These are phyloP conservation scores for Cyclargus thomasi DNA, from an alignment of 1,140 invertebrate genomes.

Conservation along the genomic window DNA sequence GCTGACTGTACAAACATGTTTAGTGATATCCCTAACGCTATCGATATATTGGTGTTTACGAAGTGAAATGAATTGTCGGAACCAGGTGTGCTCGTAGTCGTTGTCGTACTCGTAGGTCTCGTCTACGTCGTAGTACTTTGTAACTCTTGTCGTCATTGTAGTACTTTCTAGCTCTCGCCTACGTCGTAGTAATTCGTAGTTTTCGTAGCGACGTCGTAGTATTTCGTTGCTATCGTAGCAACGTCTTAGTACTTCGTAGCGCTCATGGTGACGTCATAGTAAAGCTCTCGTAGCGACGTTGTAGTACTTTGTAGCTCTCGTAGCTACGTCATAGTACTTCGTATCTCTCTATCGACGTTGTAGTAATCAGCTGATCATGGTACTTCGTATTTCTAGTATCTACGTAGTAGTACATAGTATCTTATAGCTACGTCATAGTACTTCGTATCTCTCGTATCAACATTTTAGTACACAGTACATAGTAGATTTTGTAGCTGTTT, in stretches of 20 bases:
- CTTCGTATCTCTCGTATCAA: not conserved
- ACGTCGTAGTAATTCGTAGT: not conserved
- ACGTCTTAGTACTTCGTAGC: too few relatives aligned
- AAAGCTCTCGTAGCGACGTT: conserved; percentile 6
- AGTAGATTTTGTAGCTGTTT: not conserved
- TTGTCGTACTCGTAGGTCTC: not conserved
- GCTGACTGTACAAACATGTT: conserved; percentile 9
- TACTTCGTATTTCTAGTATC: not conserved
- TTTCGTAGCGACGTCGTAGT: too few relatives aligned
- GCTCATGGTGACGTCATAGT: not conserved
- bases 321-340: not conserved
- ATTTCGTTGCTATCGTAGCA: too few relatives aligned
- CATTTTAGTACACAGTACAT: not conserved
- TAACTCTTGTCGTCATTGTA: not conserved
- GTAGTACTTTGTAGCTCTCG: not conserved
- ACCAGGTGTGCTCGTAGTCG: conserved; percentile 4
- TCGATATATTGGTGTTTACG: too few relatives aligned
- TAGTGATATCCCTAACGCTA: not conserved
- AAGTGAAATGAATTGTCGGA: conserved; percentile 13
- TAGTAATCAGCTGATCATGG: too few relatives aligned
- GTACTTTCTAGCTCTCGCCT: not conserved
- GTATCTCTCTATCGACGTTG: not conserved
- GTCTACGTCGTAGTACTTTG: not conserved
- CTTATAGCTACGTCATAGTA: too few relatives aligned
- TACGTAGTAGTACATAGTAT: too few relatives aligned